Evolutionary conservation across 2,797 vertebrate species (phyloP).

Genomic region (Sparidentex hasta): DNA sequence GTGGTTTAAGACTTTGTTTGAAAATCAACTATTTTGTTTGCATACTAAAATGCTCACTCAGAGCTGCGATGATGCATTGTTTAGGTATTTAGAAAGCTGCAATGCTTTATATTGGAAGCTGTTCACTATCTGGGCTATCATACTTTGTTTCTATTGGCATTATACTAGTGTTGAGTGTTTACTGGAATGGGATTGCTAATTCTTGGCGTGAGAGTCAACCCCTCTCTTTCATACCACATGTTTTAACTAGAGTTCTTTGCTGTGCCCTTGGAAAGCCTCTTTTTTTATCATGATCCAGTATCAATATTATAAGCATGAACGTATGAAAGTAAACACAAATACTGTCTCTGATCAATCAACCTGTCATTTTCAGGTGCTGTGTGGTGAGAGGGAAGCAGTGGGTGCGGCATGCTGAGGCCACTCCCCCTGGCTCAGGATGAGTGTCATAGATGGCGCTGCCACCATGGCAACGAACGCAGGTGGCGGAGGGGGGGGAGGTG

Average conservation of each 20-base stretch:
- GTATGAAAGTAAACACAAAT: neutral
- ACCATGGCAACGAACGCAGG: slow-evolving; percentile 79
- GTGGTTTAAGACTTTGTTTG: slow-evolving; percentile 36
- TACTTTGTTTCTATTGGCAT: slow-evolving; percentile 14
- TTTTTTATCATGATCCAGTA: neutral
- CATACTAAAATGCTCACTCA: slow-evolving; percentile 33
- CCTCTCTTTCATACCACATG: neutral
- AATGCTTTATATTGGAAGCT: slow-evolving; percentile 17
- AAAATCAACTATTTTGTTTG: slow-evolving; percentile 43
- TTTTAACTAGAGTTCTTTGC: neutral
- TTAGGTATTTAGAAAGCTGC: slow-evolving; percentile 31
- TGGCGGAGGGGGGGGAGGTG: slow-evolving; percentile 77
- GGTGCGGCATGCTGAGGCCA: slow-evolving; percentile 92
- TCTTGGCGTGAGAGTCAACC: neutral
- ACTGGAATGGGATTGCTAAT: slow-evolving; percentile 8
- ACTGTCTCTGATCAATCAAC: slow-evolving; percentile 13
- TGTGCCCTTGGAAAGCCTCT: neutral
- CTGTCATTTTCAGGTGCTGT: slow-evolving; percentile 83
- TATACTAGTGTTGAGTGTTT: slow-evolving; percentile 9
- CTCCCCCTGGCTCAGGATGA: slow-evolving; percentile 92
- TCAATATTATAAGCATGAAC: neutral
- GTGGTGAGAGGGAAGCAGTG: slow-evolving; percentile 80
- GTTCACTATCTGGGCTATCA: neutral
- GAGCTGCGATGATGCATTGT: slow-evolving; percentile 15
- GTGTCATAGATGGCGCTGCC: slow-evolving; percentile 91